Percentiles rank a stretch among this genome's conserved stretches.
Conservation (phyloP, 2,797 vertebrate species). For the Chrysocyon brachyurus region DNA sequence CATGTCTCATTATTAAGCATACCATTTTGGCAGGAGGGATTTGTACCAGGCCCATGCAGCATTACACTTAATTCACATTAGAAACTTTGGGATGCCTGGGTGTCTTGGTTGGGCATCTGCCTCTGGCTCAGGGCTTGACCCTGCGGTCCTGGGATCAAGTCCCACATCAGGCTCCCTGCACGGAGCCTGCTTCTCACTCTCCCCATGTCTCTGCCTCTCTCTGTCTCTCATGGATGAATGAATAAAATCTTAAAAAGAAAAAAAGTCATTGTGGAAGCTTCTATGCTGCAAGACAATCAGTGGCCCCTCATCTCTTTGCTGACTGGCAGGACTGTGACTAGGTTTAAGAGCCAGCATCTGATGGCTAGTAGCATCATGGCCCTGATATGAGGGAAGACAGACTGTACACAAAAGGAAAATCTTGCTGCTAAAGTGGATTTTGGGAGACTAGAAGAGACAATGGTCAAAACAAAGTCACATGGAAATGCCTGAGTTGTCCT, state of each 20-base stretch:
- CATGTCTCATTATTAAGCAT: background rate
- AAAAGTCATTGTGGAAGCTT: background rate
- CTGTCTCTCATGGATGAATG: no score
- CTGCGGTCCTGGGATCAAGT: no score
- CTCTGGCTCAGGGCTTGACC: no score
- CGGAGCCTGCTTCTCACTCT: no score
- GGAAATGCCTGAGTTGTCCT: background rate
- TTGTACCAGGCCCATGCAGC: background rate
- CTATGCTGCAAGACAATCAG: fast-evolving
- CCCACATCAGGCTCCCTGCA: no score
- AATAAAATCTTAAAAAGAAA: no score
- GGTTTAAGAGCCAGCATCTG: background rate
- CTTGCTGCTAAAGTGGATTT: background rate
- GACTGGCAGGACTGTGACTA: background rate
- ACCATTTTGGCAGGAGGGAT: background rate
- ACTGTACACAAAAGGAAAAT: background rate
- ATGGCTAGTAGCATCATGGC: fast-evolving
- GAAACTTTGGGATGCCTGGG: no score
- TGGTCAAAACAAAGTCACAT: background rate
- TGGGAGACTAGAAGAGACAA: background rate
- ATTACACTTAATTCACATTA: background rate
- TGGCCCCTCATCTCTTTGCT: background rate
- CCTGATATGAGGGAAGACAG: background rate
- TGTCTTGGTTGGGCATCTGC: no score
- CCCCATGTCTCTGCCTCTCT: no score